These are phyloP conservation scores for Picus viridis DNA, from an alignment of 2,797 vertebrate genomes.

Conservation along the genomic window DNA sequence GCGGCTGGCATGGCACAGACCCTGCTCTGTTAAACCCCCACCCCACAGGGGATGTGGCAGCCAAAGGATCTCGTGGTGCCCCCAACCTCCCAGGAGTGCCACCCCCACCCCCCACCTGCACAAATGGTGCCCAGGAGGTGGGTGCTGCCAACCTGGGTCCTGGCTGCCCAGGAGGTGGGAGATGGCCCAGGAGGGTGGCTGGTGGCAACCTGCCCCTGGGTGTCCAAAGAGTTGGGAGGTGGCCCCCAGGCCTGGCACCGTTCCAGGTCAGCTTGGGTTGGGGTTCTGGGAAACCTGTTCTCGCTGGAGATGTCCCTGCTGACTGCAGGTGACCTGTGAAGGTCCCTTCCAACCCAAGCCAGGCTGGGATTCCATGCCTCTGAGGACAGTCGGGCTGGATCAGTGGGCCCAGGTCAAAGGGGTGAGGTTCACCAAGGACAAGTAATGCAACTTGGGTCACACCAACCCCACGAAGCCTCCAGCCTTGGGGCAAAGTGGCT, in stretches of 20 bases:
- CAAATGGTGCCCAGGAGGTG: neutral
- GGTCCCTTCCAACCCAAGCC: too few relatives aligned
- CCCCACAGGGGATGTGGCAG: rapidly evolving
- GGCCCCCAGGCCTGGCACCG: neutral
- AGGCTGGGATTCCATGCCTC: too few relatives aligned
- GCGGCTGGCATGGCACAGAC: neutral
- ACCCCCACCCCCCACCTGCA: neutral
- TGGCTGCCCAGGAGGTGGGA: neutral
- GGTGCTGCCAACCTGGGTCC: neutral
- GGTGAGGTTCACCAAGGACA: too few relatives aligned
- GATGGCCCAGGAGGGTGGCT: too few relatives aligned
- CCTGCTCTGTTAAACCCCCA: neutral
- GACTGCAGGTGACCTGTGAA: neutral
- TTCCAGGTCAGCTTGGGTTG: neutral
- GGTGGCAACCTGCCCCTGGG: neutral
- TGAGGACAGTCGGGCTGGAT: too few relatives aligned
- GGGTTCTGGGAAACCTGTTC: neutral
- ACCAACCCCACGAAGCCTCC: too few relatives aligned
- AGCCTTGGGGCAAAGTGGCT: too few relatives aligned
- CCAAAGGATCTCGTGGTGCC: neutral
- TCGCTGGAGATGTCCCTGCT: neutral
- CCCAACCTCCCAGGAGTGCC: neutral
- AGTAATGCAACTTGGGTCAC: too few relatives aligned
- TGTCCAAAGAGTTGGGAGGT: neutral
- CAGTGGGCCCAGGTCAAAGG: too few relatives aligned